These are phyloP conservation scores for Sarcophaga peregrina DNA, from an alignment of 1,140 invertebrate genomes.

Conservation along the genomic window DNA sequence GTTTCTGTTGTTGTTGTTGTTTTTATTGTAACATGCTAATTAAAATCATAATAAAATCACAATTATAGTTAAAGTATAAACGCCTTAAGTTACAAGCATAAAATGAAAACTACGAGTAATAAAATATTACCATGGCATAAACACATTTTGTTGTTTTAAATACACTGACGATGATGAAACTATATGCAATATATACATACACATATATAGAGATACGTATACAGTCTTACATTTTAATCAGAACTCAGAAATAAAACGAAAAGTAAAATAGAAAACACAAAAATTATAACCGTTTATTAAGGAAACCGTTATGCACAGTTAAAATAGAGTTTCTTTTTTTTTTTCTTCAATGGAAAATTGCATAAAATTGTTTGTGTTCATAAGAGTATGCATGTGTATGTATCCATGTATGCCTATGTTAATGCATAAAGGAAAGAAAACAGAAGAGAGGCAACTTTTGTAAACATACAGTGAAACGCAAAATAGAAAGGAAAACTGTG, in stretches of 20 bases:
- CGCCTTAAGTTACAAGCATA: constrained; percentile 33
- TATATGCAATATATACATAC: too few species aligned
- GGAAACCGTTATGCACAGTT: constrained; percentile 14
- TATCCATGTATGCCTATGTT: not conserved
- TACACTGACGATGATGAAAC: too few species aligned
- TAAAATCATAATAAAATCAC: constrained; percentile 42
- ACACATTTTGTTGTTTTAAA: too few species aligned
- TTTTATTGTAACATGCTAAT: constrained; percentile 34
- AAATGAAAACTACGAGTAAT: not conserved
- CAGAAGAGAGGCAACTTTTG: too few species aligned
- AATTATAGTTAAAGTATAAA: constrained; percentile 41
- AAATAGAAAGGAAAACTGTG: too few species aligned
- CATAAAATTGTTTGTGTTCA: constrained; percentile 20
- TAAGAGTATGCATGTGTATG: not conserved
- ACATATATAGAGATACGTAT: too few species aligned
- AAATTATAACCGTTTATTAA: not conserved
- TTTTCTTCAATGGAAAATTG: constrained; percentile 3
- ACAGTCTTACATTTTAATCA: too few species aligned
- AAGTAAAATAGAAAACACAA: too few species aligned
- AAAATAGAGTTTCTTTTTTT: not conserved
- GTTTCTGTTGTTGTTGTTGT: not conserved
- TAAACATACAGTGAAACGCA: too few species aligned
- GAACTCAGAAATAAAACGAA: too few species aligned
- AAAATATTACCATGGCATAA: constrained; percentile 15
- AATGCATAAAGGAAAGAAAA: too few species aligned